Evolutionary conservation across 2,888 invertebrate species (phyloP).

Genomic region (Hypsopygia costalis): DNA sequence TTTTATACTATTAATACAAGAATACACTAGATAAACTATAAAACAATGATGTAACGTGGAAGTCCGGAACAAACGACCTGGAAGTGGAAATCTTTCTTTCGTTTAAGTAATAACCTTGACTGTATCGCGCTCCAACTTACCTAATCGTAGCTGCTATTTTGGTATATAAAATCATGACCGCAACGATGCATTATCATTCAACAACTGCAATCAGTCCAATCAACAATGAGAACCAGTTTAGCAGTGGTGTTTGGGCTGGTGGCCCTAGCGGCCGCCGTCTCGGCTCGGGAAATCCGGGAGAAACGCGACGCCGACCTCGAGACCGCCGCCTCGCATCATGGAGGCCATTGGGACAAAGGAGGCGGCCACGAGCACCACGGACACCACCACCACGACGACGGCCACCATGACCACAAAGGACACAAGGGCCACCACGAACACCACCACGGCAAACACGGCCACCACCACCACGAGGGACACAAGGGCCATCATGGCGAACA

Average conservation of each 20-base stretch:
- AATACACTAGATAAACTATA: too few species aligned
- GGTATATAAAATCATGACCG: constrained; percentile 66
- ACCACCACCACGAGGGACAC: constrained; percentile 84
- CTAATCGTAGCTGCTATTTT: constrained; percentile 40
- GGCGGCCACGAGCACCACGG: constrained; percentile 83
- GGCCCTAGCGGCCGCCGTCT: constrained; percentile 68
- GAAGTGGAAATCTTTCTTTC: constrained; percentile 48
- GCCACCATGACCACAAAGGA: constrained; percentile 84
- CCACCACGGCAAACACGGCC: constrained; percentile 84
- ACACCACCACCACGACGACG: constrained; percentile 82
- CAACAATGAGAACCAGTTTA: constrained; percentile 58
- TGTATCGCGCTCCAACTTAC: constrained; percentile 49
- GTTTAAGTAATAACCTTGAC: constrained; percentile 53
- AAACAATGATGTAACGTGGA: constrained; percentile 1
- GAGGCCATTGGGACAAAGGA: constrained; percentile 66
- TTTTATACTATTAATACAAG: too few species aligned
- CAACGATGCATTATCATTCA: constrained; percentile 56
- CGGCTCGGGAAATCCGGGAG: constrained; percentile 72
- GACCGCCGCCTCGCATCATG: constrained; percentile 63
- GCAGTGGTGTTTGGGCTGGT: constrained; percentile 61
- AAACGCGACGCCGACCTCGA: constrained; percentile 74
- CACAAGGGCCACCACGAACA: constrained; percentile 84
- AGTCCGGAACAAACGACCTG: constrained; percentile 21
- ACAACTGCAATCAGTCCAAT: constrained; percentile 39
- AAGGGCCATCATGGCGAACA: constrained; percentile 81